Percentiles rank a stretch among this genome's conserved stretches.
phyloP scores from a whole-genome alignment of 2,797 vertebrate species.

The Eurystomus glaucurus region DNA sequence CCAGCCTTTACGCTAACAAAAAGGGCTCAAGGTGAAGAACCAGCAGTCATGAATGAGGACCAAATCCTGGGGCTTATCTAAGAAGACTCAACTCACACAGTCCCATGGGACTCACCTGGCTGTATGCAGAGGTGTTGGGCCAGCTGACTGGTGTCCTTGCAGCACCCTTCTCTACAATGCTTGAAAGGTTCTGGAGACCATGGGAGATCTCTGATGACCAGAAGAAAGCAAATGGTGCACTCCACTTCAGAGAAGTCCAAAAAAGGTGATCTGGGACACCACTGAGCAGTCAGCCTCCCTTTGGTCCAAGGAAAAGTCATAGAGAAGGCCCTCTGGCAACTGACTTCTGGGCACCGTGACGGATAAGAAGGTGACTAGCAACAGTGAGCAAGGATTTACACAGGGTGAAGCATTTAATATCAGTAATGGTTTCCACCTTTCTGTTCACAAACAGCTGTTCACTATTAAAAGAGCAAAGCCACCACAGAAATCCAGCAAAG shows the following conservation, averaged over 20 bases:
- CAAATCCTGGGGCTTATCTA: neutral
- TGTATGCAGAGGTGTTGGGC: accelerated
- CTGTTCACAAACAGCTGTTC: neutral
- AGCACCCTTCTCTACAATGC: neutral
- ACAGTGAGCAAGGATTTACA: neutral
- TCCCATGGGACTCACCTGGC: neutral
- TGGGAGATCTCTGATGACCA: neutral
- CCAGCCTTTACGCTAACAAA: neutral
- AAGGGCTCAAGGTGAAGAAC: neutral
- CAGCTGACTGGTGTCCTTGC: accelerated
- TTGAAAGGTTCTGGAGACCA: neutral
- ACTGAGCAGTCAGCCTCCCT: neutral
- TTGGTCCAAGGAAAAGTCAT: neutral
- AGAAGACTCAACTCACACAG: neutral
- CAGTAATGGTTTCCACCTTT: neutral
- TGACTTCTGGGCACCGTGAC: neutral
- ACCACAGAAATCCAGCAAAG: neutral
- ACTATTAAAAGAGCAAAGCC: neutral
- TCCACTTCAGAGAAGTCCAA: neutral
- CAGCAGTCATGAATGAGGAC: neutral
- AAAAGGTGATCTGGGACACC: neutral
- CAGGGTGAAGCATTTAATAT: neutral
- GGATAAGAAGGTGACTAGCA: neutral
- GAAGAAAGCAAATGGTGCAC: neutral
- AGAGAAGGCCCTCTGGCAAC: neutral